Percentiles rank a stretch among this genome's conserved stretches.
Conservation (phyloP, 2,888 invertebrate genomes). For the Lochmaea crataegi region DNA sequence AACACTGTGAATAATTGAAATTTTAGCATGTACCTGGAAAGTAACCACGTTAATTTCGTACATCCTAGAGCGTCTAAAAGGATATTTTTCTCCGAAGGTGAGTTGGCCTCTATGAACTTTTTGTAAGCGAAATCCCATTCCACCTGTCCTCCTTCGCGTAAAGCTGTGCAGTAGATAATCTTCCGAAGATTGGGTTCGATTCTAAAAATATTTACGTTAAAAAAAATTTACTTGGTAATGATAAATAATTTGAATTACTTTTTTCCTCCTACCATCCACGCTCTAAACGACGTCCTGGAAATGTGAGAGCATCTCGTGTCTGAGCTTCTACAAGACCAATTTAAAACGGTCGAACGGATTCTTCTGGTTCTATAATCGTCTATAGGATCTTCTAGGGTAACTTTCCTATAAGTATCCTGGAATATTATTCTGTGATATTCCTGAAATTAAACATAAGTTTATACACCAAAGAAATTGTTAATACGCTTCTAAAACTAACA, state of each 20-base stretch:
- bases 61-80: conserved; percentile 71
- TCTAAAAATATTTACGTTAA: conserved; percentile 60
- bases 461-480: neutral
- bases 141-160: conserved; percentile 71
- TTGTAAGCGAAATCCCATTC: conserved; percentile 78
- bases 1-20: conserved; percentile 26
- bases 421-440: conserved; percentile 65
- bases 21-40: conserved; percentile 65
- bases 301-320: conserved; percentile 67
- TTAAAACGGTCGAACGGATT: conserved; percentile 68
- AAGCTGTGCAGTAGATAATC: conserved; percentile 75
- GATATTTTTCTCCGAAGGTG: conserved; percentile 72
- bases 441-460: conserved; percentile 57
- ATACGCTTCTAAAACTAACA: neutral
- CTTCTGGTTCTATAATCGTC: conserved; percentile 69
- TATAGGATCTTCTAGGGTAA: conserved; percentile 67
- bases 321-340: conserved; percentile 70
- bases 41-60: conserved; percentile 68
- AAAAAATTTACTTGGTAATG: neutral
- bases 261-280: conserved; percentile 64
- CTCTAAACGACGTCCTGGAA: conserved; percentile 65
- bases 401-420: conserved; percentile 64
- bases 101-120: conserved; percentile 65
- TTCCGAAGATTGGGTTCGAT: conserved; percentile 73
- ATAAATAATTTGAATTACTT: conserved; percentile 37